phyloP scores from a whole-genome alignment of 2,797 vertebrate species.

The Scolopax bukidnonensis region DNA sequence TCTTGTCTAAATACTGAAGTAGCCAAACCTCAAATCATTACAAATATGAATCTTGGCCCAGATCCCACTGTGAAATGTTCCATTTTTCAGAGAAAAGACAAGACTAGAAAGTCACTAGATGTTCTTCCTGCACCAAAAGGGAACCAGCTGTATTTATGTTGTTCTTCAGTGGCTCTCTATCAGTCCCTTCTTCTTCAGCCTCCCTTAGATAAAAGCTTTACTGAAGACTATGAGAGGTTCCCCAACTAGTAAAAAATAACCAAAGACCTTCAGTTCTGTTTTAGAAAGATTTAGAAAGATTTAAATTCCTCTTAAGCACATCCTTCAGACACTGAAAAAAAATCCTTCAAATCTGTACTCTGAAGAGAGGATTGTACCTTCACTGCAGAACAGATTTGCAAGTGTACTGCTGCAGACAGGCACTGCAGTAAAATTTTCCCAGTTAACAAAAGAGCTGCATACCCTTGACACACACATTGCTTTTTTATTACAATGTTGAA shows the following conservation, averaged over 20 bases:
- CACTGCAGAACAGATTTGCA: conserved; percentile 46
- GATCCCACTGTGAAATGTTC: not conserved
- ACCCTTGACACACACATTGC: not conserved
- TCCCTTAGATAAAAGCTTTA: not conserved
- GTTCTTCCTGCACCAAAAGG: not conserved
- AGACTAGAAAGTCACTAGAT: not conserved
- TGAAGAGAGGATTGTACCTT: conserved; percentile 2
- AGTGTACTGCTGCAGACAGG: conserved; percentile 29
- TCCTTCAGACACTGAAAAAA: not conserved
- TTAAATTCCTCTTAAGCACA: conserved; percentile 15
- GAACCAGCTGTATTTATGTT: not conserved
- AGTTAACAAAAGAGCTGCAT: conserved; percentile 52
- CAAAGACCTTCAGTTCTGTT: not conserved
- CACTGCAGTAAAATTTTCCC: conserved; percentile 52
- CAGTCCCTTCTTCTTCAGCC: not conserved
- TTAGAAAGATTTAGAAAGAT: not conserved
- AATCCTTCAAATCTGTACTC: conserved; percentile 26
- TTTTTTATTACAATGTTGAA: conserved; percentile 23
- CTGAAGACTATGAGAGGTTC: not conserved
- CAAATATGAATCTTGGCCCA: not conserved
- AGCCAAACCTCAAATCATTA: not conserved
- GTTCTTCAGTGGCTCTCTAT: not conserved
- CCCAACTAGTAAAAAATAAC: not conserved
- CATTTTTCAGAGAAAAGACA: not conserved
- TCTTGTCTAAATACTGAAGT: not conserved